A percentile compares a stretch with the other conserved stretches of the same genome.
Conservation (phyloP, 2,888 invertebrate species). For the Tetragonisca angustula region DNA sequence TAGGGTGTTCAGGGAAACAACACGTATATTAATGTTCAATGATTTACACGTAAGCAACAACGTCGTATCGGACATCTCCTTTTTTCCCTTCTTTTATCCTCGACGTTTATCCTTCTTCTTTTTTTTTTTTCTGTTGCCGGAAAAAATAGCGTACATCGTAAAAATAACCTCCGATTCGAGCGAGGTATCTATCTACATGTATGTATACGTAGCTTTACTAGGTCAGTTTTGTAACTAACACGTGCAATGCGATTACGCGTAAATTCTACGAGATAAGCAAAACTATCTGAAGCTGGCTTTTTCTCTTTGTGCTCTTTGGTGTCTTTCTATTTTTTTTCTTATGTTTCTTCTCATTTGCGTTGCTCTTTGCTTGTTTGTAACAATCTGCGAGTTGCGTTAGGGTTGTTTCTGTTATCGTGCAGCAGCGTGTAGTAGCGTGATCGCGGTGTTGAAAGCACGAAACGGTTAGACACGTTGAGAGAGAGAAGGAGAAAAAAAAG, state of each 20-base stretch:
- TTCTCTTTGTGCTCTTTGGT: conserved; percentile 40
- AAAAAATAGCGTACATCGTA: not conserved
- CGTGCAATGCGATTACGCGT: conserved; percentile 44
- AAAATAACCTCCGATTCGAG: not conserved
- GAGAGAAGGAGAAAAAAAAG: conserved; percentile 77
- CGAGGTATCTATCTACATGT: not conserved
- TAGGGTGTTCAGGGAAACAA: not conserved
- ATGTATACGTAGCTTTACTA: not conserved
- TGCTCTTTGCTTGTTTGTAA: conserved; percentile 26
- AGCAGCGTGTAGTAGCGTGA: conserved; percentile 63
- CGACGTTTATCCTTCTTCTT: not conserved
- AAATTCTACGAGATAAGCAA: conserved; percentile 49
- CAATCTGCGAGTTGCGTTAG: conserved; percentile 28
- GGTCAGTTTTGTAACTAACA: conserved; percentile 31
- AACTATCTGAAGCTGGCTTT: conserved; percentile 40
- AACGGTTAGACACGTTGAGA: conserved; percentile 81
- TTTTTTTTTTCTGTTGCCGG: no score
- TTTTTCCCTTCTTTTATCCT: no score
- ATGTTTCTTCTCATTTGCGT: no score
- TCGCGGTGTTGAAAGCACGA: conserved; percentile 59
- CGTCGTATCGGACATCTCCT: not conserved
- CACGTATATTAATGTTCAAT: not conserved
- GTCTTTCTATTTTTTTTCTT: not conserved
- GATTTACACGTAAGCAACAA: conserved; percentile 14
- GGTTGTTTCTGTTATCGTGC: conserved; percentile 38